phyloP scores from a whole-genome alignment of 2,797 vertebrate species.

The Lepidocolaptes lacrymiger region DNA sequence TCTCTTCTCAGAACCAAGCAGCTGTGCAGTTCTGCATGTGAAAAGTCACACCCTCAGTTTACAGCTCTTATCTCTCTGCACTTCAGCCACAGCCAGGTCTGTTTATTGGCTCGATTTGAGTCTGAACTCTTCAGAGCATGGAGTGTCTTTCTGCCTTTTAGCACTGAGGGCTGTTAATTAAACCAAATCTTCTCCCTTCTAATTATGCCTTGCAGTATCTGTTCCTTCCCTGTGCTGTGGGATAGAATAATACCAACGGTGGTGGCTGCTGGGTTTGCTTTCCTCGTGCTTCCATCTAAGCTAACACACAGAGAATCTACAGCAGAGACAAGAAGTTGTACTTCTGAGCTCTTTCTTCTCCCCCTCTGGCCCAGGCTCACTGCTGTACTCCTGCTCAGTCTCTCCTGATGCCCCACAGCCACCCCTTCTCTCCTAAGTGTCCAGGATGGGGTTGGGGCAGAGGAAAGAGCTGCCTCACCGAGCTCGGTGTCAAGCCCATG shows the following conservation, averaged over 20 bases:
- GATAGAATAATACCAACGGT: background rate
- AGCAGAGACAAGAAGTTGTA: background rate
- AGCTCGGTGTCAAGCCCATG: slow-evolving; percentile 89
- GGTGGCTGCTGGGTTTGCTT: background rate
- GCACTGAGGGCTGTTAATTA: background rate
- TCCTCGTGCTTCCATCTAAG: background rate
- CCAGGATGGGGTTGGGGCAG: accelerated
- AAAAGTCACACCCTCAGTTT: background rate
- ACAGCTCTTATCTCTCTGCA: background rate
- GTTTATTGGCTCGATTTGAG: background rate
- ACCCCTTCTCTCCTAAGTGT: accelerated
- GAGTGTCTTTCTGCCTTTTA: background rate
- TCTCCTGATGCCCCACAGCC: background rate
- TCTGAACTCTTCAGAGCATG: background rate
- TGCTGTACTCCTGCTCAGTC: background rate
- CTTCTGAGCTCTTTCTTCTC: background rate
- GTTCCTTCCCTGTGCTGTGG: background rate
- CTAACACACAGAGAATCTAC: background rate
- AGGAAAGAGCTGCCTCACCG: slow-evolving; percentile 80
- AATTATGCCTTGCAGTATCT: background rate
- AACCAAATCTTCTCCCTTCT: background rate
- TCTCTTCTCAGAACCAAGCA: background rate
- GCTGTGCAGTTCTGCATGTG: background rate
- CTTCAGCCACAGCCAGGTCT: background rate
- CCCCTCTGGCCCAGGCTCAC: background rate